Conservation (phyloP, 2,113 vertebrate species). For the Copsychus sechellarum region DNA sequence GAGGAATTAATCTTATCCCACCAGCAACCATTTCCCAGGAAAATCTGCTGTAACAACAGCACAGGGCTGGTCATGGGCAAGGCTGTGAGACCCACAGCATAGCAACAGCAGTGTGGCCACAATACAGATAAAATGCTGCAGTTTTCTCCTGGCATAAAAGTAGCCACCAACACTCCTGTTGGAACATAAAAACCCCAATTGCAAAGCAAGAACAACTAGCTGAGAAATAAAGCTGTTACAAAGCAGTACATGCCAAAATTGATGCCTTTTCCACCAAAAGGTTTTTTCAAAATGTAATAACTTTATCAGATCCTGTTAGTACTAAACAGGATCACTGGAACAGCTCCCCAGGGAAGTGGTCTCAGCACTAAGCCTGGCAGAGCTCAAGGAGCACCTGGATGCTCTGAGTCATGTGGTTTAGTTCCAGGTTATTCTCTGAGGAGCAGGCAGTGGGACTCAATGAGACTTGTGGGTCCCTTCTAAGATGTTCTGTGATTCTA, state of each 20-base stretch:
- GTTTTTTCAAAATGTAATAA: not conserved
- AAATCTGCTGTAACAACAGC: not conserved
- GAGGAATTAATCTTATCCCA: not conserved
- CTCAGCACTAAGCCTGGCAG: not conserved
- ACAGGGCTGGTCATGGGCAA: not conserved
- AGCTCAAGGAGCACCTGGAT: not conserved
- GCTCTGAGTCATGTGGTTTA: not conserved
- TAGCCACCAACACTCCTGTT: not conserved
- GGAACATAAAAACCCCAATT: not conserved
- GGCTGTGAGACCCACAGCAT: fast-evolving
- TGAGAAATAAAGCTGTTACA: not conserved
- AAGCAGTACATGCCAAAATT: not conserved
- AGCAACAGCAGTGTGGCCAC: not conserved
- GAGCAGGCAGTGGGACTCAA: not conserved
- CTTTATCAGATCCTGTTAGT: not conserved
- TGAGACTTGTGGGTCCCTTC: not conserved
- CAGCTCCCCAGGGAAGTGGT: not conserved
- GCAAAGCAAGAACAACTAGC: not conserved
- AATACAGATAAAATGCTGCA: not conserved
- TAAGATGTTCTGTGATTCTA: not conserved
- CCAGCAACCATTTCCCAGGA: fast-evolving
- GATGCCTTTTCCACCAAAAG: not conserved
- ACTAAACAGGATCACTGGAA: not conserved
- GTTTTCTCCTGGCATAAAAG: not conserved
- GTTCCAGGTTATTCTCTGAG: not conserved